Base-by-base conservation (phyloP, 37 sponge, comb jelly and placozoan species). In the Amphimedon queenslandica region DNA sequence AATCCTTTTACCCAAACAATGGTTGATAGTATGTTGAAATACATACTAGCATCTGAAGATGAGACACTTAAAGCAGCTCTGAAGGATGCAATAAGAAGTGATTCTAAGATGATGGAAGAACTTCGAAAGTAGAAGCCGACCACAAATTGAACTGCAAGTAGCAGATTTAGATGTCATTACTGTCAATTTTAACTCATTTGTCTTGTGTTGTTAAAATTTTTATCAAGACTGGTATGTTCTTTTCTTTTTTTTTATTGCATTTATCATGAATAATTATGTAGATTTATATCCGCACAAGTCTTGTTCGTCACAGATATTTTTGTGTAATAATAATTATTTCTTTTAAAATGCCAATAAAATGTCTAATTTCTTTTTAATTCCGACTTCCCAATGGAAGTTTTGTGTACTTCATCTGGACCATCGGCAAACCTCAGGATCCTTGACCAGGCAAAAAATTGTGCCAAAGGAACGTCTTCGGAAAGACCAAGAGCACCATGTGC, bases 371-470 rank as follows among this genome's bases (percentile, higher is more conserved):
- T 34, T 66, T 64, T 90, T 29, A 95, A 55, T 71, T 91, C 96
- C 71, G 70, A 57, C 57, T 80, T 88, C 11, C 89, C 96, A 27
- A 95, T 56, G 34, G 85, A 61, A 3, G 85, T 43, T 3, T 76
- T 23, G 67, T 95, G 96, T 13, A 95, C 96, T 69, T 87, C 96
- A 70, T 91, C 92, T 1, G 96, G 96, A 3, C 96, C 96, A 76
- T 95, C 96, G 6, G 96, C 96, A 18, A 92, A 84, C 32, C 96
- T 56, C 42, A 95, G 86, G 60, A 88, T 76, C 28, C 96, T 66
- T 13, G 92, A 88, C 72, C 79, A 80, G 2, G 86, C 55, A 61
- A 76, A 95, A 66, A 88, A 84, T 53, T 63, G 67, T 20, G 87
- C 82, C 34, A 95, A 67, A 2, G 76, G 76, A 23, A 76, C 69